Percentiles rank a stretch among this genome's conserved stretches.
Evolutionary conservation across 1,140 invertebrate species (phyloP).

Genomic region (Amyelois transitella): DNA sequence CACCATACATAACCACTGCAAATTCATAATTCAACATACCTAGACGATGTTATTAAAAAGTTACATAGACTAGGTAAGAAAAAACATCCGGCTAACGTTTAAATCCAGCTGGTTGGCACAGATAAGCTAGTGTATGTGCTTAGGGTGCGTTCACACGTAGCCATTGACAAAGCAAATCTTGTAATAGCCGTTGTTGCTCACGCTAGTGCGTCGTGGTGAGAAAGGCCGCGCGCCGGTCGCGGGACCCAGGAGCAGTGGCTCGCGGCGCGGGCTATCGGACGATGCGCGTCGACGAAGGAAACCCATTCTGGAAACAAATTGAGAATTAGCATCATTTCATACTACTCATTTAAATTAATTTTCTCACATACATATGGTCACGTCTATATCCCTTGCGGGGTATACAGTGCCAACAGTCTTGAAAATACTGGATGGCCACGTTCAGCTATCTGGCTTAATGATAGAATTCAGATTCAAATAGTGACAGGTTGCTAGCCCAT

Average conservation of each 20-base stretch:
- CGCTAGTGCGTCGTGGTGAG: conserved; percentile 63
- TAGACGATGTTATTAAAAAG: no score
- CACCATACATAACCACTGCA: no score
- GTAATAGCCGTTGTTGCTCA: conserved; percentile 73
- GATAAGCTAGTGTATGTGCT: conserved; percentile 33
- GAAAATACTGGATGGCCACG: no score
- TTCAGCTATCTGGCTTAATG: no score
- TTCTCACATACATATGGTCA: no score
- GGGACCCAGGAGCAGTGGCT: conserved; percentile 36
- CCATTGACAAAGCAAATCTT: conserved; percentile 76
- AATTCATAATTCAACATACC: no score
- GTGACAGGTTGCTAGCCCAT: no score
- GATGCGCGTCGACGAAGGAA: conserved; percentile 70
- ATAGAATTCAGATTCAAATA: no score
- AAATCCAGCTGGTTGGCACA: conserved; percentile 45
- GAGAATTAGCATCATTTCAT: no score
- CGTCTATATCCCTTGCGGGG: no score
- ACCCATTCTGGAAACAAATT: conserved; percentile 60
- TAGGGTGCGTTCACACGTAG: conserved; percentile 55
- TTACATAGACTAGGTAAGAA: conserved; percentile 11
- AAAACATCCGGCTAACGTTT: conserved; percentile 23
- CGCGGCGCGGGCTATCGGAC: conserved; percentile 71
- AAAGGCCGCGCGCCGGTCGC: conserved; percentile 45
- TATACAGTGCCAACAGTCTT: no score
- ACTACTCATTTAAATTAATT: no score